Evolutionary conservation across 2,797 vertebrate genomes (phyloP), one percentile per base, ranked within the genome.

Genomic region (Orientallactaga sibirica): DNA sequence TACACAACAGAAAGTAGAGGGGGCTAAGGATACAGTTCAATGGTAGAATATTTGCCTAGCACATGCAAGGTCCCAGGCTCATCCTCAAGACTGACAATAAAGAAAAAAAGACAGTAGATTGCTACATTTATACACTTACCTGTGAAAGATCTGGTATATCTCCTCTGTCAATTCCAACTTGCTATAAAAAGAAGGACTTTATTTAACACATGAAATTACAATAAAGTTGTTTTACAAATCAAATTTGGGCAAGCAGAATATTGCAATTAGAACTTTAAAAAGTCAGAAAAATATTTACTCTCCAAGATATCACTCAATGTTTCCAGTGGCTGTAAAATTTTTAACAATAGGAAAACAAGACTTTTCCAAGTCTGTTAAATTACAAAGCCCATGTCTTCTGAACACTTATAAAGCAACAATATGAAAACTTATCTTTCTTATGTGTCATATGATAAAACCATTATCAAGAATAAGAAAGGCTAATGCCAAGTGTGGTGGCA

Each of bases 101-200:
- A 58, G 16, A 58, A 58, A 58, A 58, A 52, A 58, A 61, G 11
- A 79, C 5, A 86, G 15, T 82, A 16, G 55, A 86, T 0, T 88
- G 58, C 11, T 84, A 93, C 33, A 73, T 74, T 73, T 93, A 66
- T 16, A 95, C 90, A 96, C 83, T 98, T 98, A 99, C 99, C 99
- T 99, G 99, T 89, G 99, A 99, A 96, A 99, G 99, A 97, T 99
- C 99, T 96, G 99, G 99, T 97, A 99, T 99, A 98, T 99, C 99
- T 95, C 99, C 99, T 98, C 99, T 99, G 98, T 99, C 99, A 90
- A 99, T 99, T 96, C 99, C 99, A 98, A 99, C 99, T 98, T 99
- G 99, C 99, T 99, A 98, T 97, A 97, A 98, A 95, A 94, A 91
- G 29, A 90, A 94, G 81, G 33, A 91, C 64, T 74, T 4, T 33